Percentiles rank a stretch among this genome's conserved stretches.
Evolutionary conservation across 2,888 invertebrate species (phyloP).

Genomic region (Euclidia mi): DNA sequence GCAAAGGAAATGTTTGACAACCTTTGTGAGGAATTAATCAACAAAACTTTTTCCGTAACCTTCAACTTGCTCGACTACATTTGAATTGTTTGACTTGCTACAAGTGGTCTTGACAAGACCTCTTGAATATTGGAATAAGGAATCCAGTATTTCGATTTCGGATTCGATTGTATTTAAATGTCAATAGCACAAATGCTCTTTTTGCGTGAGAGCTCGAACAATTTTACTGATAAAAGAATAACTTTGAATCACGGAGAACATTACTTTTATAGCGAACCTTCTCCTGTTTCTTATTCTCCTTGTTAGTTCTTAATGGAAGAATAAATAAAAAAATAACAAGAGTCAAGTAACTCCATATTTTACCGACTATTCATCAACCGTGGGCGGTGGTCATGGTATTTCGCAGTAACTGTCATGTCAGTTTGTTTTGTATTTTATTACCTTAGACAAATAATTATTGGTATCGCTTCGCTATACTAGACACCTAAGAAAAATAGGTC

Average conservation of each 20-base stretch:
- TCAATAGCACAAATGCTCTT: no score
- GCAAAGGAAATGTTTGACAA: conserved; percentile 45
- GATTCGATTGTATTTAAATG: conserved; percentile 36
- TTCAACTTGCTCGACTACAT: conserved; percentile 51
- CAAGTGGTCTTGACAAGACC: conserved; percentile 63
- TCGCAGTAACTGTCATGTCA: conserved; percentile 51
- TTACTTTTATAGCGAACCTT: no score
- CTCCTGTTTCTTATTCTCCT: neutral
- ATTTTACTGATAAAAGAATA: neutral
- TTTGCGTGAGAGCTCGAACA: conserved; percentile 14
- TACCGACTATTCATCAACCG: conserved; percentile 44
- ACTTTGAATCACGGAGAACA: no score
- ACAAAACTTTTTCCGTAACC: conserved; percentile 73
- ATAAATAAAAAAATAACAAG: conserved; percentile 38
- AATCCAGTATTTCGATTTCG: conserved; percentile 42
- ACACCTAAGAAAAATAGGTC: conserved; percentile 71
- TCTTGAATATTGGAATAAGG: conserved; percentile 63
- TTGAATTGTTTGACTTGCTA: conserved; percentile 61
- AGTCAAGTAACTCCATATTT: conserved; percentile 33
- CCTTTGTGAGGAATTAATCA: conserved; percentile 59
- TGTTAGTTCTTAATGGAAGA: conserved; percentile 26
- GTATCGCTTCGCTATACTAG: no score
- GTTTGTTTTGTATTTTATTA: no score
- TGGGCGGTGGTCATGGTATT: conserved; percentile 5
- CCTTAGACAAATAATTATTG: no score